Conservation (phyloP, 35 echinoderm and acorn worm species). For the Apostichopus californicus region DNA sequence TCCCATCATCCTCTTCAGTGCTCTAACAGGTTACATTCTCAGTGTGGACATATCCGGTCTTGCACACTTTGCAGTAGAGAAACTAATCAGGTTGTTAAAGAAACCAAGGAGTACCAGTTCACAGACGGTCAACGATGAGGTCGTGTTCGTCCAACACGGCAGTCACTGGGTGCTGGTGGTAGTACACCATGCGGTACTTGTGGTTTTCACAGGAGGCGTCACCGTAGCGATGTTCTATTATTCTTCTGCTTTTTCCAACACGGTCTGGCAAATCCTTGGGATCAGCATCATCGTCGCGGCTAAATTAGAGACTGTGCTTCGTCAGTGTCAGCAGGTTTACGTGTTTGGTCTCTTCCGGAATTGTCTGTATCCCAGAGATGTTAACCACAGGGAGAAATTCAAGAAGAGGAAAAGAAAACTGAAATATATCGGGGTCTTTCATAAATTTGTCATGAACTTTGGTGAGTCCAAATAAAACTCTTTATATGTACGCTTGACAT, state of each 20-base stretch:
- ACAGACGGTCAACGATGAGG: background rate
- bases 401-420: conserved; percentile 73
- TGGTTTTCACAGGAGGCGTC: conserved; percentile 59
- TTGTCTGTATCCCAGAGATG: conserved; percentile 72
- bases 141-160: background rate
- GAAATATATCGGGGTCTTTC: conserved; percentile 45
- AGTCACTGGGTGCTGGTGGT: conserved; percentile 64
- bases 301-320: conserved; percentile 61
- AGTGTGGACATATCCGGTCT: conserved; percentile 73
- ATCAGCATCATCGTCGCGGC: conserved; percentile 52
- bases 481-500: background rate
- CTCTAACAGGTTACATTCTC: conserved; percentile 74
- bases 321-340: conserved; percentile 66
- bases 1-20: conserved; percentile 61
- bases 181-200: conserved; percentile 71
- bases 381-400: conserved; percentile 63
- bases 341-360: conserved; percentile 87
- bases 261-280: conserved; percentile 53
- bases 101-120: background rate
- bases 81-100: background rate
- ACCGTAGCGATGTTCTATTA: conserved; percentile 50
- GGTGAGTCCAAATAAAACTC: conserved; percentile 55
- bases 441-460: conserved; percentile 74
- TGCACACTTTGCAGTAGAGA: conserved; percentile 33
- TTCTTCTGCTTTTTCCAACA: background rate